Percentiles rank a stretch among this genome's conserved stretches.
Conservation (phyloP, 2,888 invertebrate genomes). For the Dryomyza anilis region DNA sequence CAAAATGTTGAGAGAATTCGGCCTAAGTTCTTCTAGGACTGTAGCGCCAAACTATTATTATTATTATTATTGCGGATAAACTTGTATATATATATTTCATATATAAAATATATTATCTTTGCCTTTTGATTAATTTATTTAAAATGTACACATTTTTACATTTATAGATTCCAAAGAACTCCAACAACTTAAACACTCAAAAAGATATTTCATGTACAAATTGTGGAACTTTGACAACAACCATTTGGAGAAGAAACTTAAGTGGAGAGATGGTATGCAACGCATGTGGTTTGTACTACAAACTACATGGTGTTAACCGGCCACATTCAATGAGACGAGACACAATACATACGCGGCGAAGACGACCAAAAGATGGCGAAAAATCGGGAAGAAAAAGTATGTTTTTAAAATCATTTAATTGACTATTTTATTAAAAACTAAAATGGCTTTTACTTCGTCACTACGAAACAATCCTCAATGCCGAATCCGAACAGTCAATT, state of each 20-base stretch:
- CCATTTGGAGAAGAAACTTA: conserved; percentile 95
- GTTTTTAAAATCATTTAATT: conserved; percentile 2
- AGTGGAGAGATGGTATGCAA: conserved; percentile 99
- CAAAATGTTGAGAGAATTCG: too few species aligned
- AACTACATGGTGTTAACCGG: conserved; percentile 91
- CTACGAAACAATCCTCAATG: too few species aligned
- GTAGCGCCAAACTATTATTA: too few species aligned
- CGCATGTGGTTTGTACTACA: conserved; percentile 97
- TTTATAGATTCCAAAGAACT: conserved; percentile 39
- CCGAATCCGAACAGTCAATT: too few species aligned
- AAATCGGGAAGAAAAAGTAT: conserved; percentile 65
- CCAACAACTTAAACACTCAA: conserved; percentile 44
- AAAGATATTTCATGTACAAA: conserved; percentile 90
- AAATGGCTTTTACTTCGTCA: too few species aligned
- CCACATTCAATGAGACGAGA: conserved; percentile 95
- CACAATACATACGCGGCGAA: conserved; percentile 91
- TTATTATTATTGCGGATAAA: too few species aligned
- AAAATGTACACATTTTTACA: conserved; percentile 10
- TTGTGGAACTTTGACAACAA: conserved; percentile 96
- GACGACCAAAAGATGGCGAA: conserved; percentile 81
- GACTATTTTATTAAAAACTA: not conserved
- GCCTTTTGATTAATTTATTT: not conserved
- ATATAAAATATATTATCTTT: too few species aligned
- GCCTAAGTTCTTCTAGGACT: too few species aligned
- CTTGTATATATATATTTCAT: too few species aligned